Evolutionary conservation across 2,797 vertebrate species (phyloP).

Genomic region (Alosa sapidissima): DNA sequence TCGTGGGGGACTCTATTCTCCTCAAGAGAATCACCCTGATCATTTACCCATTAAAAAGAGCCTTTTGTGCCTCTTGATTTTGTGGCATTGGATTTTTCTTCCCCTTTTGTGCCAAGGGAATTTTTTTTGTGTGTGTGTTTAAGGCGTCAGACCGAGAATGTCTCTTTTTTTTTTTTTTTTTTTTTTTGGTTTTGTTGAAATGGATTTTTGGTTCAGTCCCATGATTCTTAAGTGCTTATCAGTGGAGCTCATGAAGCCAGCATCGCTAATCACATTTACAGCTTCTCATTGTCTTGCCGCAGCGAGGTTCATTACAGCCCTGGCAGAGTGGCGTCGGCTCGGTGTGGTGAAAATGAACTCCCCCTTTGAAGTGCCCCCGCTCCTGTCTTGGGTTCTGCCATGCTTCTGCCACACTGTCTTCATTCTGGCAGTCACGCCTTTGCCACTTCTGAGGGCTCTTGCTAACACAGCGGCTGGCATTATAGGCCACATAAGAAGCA

Average conservation of each 20-base stretch:
- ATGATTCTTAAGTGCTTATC: conserved; percentile 39
- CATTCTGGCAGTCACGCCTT: background rate
- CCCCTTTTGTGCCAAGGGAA: background rate
- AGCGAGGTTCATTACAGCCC: background rate
- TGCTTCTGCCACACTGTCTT: conserved; percentile 14
- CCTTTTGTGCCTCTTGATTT: conserved; percentile 29
- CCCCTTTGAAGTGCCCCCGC: conserved; percentile 47
- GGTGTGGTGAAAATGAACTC: conserved; percentile 39
- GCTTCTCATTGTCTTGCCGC: conserved; percentile 26
- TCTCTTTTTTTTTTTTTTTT: conserved; percentile 50
- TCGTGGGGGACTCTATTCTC: conserved; percentile 47
- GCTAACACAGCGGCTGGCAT: background rate
- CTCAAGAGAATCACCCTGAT: conserved; percentile 38
- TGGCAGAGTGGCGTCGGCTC: conserved; percentile 48
- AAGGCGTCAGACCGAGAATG: background rate
- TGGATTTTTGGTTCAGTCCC: conserved; percentile 22
- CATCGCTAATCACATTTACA: conserved; percentile 35
- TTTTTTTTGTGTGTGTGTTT: background rate
- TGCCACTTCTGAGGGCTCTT: background rate
- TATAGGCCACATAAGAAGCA: background rate
- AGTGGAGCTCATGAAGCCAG: conserved; percentile 8
- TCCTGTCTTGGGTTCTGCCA: conserved; percentile 55
- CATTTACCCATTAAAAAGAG: conserved; percentile 33
- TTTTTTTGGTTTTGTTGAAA: conserved; percentile 41
- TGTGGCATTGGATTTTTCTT: conserved; percentile 7